These are phyloP conservation scores for Clistopyga incitator DNA, from an alignment of 2,888 invertebrate genomes.

Conservation along the genomic window DNA sequence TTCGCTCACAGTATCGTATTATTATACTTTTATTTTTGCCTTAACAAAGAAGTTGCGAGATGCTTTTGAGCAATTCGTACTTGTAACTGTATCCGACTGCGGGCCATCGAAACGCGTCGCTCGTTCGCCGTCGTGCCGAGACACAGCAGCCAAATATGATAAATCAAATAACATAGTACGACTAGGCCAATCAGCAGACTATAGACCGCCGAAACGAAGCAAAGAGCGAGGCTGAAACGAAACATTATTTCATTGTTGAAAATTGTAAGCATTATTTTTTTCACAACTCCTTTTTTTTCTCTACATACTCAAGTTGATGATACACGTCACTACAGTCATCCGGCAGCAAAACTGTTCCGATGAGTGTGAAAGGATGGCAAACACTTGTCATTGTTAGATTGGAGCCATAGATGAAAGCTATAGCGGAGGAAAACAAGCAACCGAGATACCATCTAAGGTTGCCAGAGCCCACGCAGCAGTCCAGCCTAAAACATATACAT, in stretches of 20 bases:
- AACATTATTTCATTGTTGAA: conserved; percentile 69
- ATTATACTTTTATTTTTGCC: conserved; percentile 27
- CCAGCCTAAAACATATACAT: conserved; percentile 87
- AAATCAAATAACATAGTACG: conserved; percentile 81
- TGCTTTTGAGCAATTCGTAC: conserved; percentile 75
- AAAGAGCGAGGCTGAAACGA: conserved; percentile 84
- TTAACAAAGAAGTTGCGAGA: conserved; percentile 78
- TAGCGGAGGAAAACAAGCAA: conserved; percentile 88
- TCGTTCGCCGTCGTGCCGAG: conserved; percentile 80
- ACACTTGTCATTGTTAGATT: conserved; percentile 94
- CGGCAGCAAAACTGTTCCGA: conserved; percentile 90
- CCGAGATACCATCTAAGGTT: conserved; percentile 92
- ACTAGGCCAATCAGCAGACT: conserved; percentile 82
- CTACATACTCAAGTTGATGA: conserved; percentile 90
- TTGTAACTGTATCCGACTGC: conserved; percentile 69
- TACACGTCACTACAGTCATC: conserved; percentile 95
- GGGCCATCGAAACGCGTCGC: conserved; percentile 71
- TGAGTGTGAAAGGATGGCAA: conserved; percentile 91
- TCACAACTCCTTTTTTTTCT: no score
- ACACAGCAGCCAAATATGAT: conserved; percentile 83
- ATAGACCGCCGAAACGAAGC: conserved; percentile 84
- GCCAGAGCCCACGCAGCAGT: conserved; percentile 92
- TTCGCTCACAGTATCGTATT: conserved; percentile 7
- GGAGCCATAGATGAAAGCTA: conserved; percentile 90
- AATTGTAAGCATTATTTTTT: no score